phyloP scores from a whole-genome alignment of 1,140 invertebrate genomes.

The Eupristina koningsbergeri region DNA sequence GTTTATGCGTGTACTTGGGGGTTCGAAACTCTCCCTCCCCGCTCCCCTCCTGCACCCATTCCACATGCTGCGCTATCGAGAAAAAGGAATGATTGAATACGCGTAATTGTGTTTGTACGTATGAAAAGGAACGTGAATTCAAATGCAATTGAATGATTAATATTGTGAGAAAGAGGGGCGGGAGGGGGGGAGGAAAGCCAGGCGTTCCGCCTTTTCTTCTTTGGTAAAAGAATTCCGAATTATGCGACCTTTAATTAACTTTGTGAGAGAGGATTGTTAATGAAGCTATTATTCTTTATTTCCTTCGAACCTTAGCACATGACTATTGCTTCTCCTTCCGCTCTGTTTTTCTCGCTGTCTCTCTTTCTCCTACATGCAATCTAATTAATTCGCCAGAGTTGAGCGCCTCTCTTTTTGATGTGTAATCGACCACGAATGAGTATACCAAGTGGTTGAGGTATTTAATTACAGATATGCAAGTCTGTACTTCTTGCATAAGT shows the following conservation, averaged over 20 bases:
- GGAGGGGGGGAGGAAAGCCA: not conserved
- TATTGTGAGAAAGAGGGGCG: not conserved
- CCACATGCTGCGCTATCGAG: not conserved
- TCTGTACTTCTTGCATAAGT: not conserved
- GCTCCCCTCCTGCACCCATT: not conserved
- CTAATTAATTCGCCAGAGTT: constrained; percentile 42
- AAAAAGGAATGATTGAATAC: not conserved
- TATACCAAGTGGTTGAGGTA: not conserved
- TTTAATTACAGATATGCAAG: constrained; percentile 32
- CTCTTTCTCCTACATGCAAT: not conserved
- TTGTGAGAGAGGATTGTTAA: constrained; percentile 36
- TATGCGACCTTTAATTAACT: constrained; percentile 50
- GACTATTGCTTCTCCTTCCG: constrained; percentile 15
- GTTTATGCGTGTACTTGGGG: no score
- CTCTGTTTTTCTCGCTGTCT: not conserved
- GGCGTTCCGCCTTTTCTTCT: constrained; percentile 33
- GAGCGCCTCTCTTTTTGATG: constrained; percentile 15
- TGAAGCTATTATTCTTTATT: constrained; percentile 42
- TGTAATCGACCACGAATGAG: constrained; percentile 7
- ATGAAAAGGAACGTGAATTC: constrained; percentile 2
- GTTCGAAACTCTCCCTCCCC: not conserved
- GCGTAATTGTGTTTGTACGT: not conserved
- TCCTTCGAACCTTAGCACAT: not conserved
- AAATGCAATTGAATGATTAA: constrained; percentile 37
- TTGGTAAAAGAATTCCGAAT: constrained; percentile 27